Evolutionary conservation across 1,140 invertebrate genomes (phyloP), one percentile per base, ranked within the genome.

Genomic region (Cyclina sinensis): DNA sequence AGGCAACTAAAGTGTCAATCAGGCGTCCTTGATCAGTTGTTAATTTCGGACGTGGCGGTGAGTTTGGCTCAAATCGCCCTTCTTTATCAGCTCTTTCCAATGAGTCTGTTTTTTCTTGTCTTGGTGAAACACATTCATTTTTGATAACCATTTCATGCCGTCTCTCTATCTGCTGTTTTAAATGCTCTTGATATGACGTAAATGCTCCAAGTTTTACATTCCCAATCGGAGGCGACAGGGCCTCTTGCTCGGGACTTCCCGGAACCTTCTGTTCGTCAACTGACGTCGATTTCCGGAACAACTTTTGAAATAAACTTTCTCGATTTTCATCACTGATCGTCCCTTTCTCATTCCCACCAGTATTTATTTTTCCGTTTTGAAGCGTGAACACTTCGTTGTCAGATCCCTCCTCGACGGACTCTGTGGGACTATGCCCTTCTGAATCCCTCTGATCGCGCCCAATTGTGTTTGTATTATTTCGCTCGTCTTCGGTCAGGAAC

Each of bases 401-500:
- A 2, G 85, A 87, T 0, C 85, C 59, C 27, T 87, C 85, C 4
- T 87, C 85, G 24, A 87, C 59, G 35, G 85, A 78, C n/a, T 35
- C 85, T 7, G 73, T 65, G 0, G 85, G 85, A 80, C 85, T 87
- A 37, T 87, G 78, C 0, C 85, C 76, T 32, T 87, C 85, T 1
- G 85, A 87, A 32, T 80, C 74, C 27, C 57, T 57, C 16, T 35
- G 32, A 32, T 35, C n/a, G 12, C 62, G 85, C 3, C 32, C 18
- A 1, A 1, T 12, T 43, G 11, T 14, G 1, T 35, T 48, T 0
- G 73, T 4, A 57, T 73, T 73, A 4, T 32, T 24, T 18, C 87
- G 76, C 62, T 93, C 93, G 51, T 93, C 93, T 37, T 90, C 85
- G 0, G 91, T 90, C 43, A 93, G 80, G 80, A 93, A 93, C 91